A percentile compares a stretch with the other conserved stretches of the same genome.
These are phyloP conservation scores for Chroicocephalus ridibundus DNA, from an alignment of 2,113 vertebrate species.

Conservation along the genomic window DNA sequence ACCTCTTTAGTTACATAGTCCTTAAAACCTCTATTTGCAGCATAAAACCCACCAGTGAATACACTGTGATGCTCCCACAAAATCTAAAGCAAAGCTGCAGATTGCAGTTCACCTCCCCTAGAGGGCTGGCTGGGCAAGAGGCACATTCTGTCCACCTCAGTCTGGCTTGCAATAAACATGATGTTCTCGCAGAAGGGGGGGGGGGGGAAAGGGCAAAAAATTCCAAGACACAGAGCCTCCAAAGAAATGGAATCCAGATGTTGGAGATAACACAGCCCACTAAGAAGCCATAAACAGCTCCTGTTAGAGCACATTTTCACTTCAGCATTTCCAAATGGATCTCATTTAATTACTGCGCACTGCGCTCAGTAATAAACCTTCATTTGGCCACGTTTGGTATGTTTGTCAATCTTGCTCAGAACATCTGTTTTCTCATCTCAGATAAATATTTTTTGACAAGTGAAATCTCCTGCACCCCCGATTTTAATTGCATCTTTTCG, in stretches of 20 bases:
- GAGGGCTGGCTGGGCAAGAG: conserved; percentile 47
- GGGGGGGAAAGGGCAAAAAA: conserved; percentile 29
- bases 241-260: conserved; percentile 80
- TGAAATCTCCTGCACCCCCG: neutral
- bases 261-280: conserved; percentile 65
- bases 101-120: neutral
- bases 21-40: neutral
- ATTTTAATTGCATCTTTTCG: neutral
- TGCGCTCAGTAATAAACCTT: neutral
- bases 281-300: conserved; percentile 71
- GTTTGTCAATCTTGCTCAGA: neutral
- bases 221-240: conserved; percentile 73
- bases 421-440: neutral
- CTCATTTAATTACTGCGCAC: conserved; percentile 27
- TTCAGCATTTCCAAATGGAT: conserved; percentile 43
- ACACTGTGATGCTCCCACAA: neutral
- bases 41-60: neutral
- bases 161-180: conserved; percentile 40
- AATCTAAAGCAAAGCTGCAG: neutral
- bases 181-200: conserved; percentile 48
- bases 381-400: neutral
- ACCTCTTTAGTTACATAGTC: neutral
- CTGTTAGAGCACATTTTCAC: conserved; percentile 62
- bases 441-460: neutral
- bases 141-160: conserved; percentile 61